Evolutionary conservation across 2,797 vertebrate genomes (phyloP).

Genomic region (Pseudochromis fuscus): DNA sequence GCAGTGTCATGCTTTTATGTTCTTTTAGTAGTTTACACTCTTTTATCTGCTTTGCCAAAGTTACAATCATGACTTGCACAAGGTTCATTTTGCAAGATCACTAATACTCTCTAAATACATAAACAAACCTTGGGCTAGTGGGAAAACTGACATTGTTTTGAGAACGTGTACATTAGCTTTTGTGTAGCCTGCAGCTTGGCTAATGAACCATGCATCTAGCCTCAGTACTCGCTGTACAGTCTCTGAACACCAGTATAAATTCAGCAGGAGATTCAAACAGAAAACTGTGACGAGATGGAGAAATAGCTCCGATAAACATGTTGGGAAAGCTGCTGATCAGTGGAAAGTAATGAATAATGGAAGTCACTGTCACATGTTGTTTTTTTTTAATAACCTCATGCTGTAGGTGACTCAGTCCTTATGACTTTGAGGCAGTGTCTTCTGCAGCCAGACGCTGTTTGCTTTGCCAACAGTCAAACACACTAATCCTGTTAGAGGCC

Average conservation of each 20-base stretch:
- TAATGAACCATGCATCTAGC: not conserved
- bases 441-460: conserved; percentile 67
- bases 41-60: not conserved
- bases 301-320: not conserved
- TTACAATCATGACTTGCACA: not conserved
- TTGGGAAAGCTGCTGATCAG: conserved; percentile 12
- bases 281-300: not conserved
- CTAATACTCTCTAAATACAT: too few relatives aligned
- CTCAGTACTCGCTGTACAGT: not conserved
- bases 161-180: not conserved
- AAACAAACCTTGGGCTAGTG: too few relatives aligned
- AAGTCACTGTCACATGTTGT: conserved; percentile 4
- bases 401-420: conserved; percentile 61
- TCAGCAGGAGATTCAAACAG: not conserved
- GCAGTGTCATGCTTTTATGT: not conserved
- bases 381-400: conserved; percentile 26
- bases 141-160: too few relatives aligned
- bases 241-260: not conserved
- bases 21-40: not conserved
- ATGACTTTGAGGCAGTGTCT: conserved; percentile 67
- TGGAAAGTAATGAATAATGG: conserved; percentile 9
- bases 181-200: not conserved
- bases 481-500: conserved; percentile 76
- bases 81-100: too few relatives aligned
- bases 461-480: conserved; percentile 79